Evolutionary conservation across 2,888 invertebrate species (phyloP).

Genomic region (Dryococelus australis): DNA sequence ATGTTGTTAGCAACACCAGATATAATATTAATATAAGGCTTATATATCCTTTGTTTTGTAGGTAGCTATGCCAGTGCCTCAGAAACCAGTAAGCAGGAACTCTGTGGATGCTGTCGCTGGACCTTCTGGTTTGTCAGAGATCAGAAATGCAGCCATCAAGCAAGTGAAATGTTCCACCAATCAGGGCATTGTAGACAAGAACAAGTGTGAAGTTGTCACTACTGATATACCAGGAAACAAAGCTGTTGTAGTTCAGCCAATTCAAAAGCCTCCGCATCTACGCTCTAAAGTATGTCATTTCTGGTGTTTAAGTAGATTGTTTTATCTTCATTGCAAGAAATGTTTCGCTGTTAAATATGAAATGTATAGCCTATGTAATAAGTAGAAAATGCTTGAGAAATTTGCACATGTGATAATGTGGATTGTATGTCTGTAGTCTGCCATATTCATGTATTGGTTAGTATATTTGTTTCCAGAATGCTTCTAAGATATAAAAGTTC

Average conservation of each 20-base stretch:
- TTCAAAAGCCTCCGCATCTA: conserved; percentile 70
- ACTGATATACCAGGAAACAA: conserved; percentile 32
- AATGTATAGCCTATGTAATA: too few species aligned
- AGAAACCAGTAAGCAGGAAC: not conserved
- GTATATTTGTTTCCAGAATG: too few species aligned
- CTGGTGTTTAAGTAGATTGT: conserved; percentile 28
- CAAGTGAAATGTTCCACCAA: conserved; percentile 52
- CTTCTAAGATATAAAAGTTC: too few species aligned
- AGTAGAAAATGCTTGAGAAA: too few species aligned
- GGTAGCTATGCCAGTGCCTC: not conserved
- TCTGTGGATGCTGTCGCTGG: conserved; percentile 28
- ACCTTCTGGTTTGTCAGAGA: conserved; percentile 31
- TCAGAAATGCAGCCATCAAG: conserved; percentile 32
- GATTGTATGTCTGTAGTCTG: too few species aligned
- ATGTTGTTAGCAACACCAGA: too few species aligned
- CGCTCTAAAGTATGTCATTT: conserved; percentile 65
- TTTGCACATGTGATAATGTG: too few species aligned
- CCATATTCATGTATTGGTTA: too few species aligned
- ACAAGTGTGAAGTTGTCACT: conserved; percentile 34
- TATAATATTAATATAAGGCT: too few species aligned
- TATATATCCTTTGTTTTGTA: not conserved
- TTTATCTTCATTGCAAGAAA: conserved; percentile 34
- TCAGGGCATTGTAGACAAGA: conserved; percentile 49
- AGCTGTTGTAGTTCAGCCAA: conserved; percentile 56
- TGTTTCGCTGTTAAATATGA: not conserved